Evolutionary conservation across 1,140 invertebrate species (phyloP).

Genomic region (Physella acuta): DNA sequence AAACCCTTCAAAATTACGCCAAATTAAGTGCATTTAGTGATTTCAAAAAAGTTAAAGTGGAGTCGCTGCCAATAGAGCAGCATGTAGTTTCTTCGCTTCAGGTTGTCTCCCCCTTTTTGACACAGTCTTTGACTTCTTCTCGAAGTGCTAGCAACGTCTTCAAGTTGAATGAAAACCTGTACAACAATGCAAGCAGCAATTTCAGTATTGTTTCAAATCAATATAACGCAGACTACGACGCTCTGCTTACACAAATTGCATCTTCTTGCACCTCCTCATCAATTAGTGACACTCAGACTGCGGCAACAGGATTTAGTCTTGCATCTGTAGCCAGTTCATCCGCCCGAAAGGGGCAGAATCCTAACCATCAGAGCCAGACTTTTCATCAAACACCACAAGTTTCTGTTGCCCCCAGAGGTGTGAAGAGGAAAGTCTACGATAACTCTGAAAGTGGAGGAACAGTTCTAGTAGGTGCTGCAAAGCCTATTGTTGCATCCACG

Average conservation of each 20-base stretch:
- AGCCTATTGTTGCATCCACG: not conserved
- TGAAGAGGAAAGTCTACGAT: not conserved
- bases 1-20: constrained; percentile 46
- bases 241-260: constrained; percentile 35
- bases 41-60: constrained; percentile 54
- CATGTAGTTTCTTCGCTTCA: constrained; percentile 46
- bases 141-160: constrained; percentile 29
- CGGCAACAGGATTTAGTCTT: constrained; percentile 10
- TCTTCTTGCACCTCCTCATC: constrained; percentile 1
- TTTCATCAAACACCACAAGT: not conserved
- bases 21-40: constrained; percentile 52
- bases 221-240: constrained; percentile 14
- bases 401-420: not conserved
- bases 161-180: constrained; percentile 26
- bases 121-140: constrained; percentile 23
- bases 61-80: constrained; percentile 42
- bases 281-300: constrained; percentile 14
- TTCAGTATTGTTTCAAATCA: constrained; percentile 14
- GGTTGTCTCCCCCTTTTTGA: constrained; percentile 26
- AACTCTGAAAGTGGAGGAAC: constrained; percentile 6
- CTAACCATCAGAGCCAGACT: not conserved
- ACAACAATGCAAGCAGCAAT: constrained; percentile 32
- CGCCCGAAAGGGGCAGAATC: constrained; percentile 17
- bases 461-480: constrained; percentile 15
- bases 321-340: constrained; percentile 12